Base-by-base conservation (phyloP, 1,140 invertebrate species). In the Bombus confusus region DNA sequence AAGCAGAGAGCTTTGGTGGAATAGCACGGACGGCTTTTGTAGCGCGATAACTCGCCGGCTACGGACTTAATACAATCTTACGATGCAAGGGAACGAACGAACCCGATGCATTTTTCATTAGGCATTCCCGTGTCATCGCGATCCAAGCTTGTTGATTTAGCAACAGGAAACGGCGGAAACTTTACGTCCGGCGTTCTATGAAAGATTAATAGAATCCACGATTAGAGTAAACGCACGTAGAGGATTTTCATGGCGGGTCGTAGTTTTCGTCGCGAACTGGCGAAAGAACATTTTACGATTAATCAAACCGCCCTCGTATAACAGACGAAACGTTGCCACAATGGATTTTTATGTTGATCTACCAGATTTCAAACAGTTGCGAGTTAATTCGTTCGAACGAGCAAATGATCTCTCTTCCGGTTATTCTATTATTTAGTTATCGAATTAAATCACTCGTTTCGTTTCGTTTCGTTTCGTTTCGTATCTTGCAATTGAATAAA, bases 171-270 rank as follows among this genome's bases (percentile, higher is more conserved):
- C 71, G 28, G 15, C 1, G 39, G 15, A 75, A 75, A 82, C 57
- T 82, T 82, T 37, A 64, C 71, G 57, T 47, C 39, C 57, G 71
- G 0, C n/a, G n/a, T 22, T 13, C 52, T 22, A 37, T 75, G 57
- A 82, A 82, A 75, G 25, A 75, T 82, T 75, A 64, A 75, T 82
- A 75, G 72, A 82, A 82, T 82, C n/a, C 71, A 10, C 57, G 80
- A 82, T 75, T 57, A 75, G 41, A 57, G 71, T 47, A 64, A 82
- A 31, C 39, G 52, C 22, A 43, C 22, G 31, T 43, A 37, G 80
- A 47, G 57, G 31, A 82, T 75, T 64, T 47, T 75, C 52, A 64
- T n/a, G 25, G 31, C 37, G 34, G 18, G 37, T 12, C n/a, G 39
- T 25, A n/a, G 69, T 22, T 62, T 15, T 62, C 37, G 31, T 69